A percentile compares a stretch with the other conserved stretches of the same genome.
Evolutionary conservation across 2,888 invertebrate species (phyloP).

Genomic region (Pseudococcus longispinus): DNA sequence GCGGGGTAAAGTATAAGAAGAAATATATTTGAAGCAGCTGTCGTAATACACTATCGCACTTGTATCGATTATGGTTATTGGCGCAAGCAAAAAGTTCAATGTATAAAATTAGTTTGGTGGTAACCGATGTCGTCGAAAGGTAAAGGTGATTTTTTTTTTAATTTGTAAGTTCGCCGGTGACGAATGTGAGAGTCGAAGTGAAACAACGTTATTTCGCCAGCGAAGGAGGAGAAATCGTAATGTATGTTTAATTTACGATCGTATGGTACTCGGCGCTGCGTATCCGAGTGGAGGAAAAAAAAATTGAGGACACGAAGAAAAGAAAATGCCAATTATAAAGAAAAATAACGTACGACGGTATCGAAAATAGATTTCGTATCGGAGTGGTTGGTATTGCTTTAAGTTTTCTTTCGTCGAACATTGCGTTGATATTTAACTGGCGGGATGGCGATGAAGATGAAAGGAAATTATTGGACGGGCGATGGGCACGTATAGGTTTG

Average conservation of each 20-base stretch:
- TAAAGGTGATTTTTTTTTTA: not conserved
- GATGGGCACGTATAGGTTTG: not conserved
- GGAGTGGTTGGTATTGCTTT: no score
- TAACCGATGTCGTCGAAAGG: not conserved
- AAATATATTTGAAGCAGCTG: slow-evolving; percentile 34
- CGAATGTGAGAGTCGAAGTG: not conserved
- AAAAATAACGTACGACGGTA: not conserved
- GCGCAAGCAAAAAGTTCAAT: slow-evolving; percentile 3
- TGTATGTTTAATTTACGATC: not conserved
- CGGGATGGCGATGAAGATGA: not conserved
- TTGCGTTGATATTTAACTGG: not conserved
- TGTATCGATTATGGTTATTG: slow-evolving; percentile 15
- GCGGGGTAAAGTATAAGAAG: not conserved
- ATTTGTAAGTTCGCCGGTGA: not conserved
- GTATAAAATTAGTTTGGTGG: slow-evolving; percentile 22
- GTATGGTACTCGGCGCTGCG: not conserved
- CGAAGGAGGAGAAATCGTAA: not conserved
- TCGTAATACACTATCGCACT: slow-evolving; percentile 17
- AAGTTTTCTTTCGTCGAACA: no score
- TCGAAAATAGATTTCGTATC: not conserved
- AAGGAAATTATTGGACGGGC: not conserved
- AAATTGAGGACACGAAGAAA: not conserved
- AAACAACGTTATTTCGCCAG: not conserved
- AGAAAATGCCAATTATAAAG: slow-evolving; percentile 8
- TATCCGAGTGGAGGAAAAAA: not conserved